phyloP scores from a whole-genome alignment of 2,113 vertebrate genomes.

The Catharus bicknelli region DNA sequence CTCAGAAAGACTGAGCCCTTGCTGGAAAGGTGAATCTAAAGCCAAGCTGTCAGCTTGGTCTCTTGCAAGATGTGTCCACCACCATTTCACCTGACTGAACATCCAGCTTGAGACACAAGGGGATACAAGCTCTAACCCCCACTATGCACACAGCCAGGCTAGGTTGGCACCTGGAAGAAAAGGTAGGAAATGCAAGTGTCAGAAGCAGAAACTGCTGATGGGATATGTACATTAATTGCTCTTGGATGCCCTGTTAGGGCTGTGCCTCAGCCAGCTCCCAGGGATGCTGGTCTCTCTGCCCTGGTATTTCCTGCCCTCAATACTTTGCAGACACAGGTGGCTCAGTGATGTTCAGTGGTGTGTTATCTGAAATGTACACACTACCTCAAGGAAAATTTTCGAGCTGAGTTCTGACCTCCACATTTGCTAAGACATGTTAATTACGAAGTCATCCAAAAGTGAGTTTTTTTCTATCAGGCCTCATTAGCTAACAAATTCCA shows the following conservation, averaged over 20 bases:
- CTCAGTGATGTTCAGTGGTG: not conserved
- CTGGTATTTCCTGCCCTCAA: not conserved
- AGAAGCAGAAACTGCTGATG: not conserved
- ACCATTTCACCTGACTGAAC: not conserved
- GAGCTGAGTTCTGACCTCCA: not conserved
- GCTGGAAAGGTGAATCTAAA: not conserved
- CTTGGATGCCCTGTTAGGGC: not conserved
- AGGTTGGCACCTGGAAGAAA: not conserved
- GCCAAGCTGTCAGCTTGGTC: not conserved
- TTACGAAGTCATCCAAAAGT: not conserved
- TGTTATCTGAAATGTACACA: not conserved
- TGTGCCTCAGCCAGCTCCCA: not conserved
- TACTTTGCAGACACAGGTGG: not conserved
- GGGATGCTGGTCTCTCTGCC: not conserved
- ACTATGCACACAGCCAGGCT: not conserved
- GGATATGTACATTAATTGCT: not conserved
- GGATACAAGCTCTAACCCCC: not conserved
- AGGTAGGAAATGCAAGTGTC: not conserved
- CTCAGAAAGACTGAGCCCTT: not conserved
- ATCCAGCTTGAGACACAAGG: not conserved
- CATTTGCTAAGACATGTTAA: constrained; percentile 3
- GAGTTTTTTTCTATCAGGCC: not conserved
- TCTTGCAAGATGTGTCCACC: not conserved
- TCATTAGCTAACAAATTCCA: constrained; percentile 39
- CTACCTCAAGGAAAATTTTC: not conserved